These are phyloP conservation scores for Spisula solida DNA, from an alignment of 2,888 invertebrate species.

Conservation along the genomic window DNA sequence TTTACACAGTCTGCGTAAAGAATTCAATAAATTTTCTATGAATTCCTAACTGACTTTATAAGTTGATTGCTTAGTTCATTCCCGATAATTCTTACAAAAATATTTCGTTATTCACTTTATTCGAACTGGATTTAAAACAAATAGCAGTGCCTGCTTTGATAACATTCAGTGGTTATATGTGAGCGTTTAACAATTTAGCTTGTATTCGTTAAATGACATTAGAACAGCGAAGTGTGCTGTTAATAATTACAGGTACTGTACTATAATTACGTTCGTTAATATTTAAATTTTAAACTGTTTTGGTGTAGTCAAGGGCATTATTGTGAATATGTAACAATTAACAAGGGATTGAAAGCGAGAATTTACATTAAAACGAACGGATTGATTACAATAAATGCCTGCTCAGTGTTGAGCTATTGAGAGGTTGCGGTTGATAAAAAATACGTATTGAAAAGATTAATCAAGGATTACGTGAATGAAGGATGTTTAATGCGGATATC, in stretches of 20 bases:
- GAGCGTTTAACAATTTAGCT: background rate
- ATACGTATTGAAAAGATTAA: no score
- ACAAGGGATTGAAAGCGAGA: no score
- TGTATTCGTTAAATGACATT: background rate
- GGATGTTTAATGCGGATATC: no score
- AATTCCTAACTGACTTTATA: slow-evolving; percentile 18
- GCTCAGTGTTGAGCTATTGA: no score
- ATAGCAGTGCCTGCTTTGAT: background rate
- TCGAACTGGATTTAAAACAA: background rate
- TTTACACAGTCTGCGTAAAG: background rate
- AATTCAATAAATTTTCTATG: background rate
- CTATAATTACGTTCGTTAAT: background rate
- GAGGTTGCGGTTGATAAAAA: no score
- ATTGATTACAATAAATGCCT: no score
- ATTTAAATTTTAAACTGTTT: background rate
- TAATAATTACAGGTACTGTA: no score
- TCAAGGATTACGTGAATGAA: no score
- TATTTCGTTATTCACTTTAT: background rate
- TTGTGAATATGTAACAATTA: no score
- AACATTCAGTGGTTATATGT: background rate
- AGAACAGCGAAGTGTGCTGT: background rate
- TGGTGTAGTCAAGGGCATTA: background rate
- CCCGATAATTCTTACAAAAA: slow-evolving; percentile 1
- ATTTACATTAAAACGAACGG: no score
- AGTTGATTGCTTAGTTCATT: background rate